Percentiles rank a stretch among this genome's conserved stretches.
Evolutionary conservation across 2,797 vertebrate genomes (phyloP).

Genomic region (Brotula barbata): DNA sequence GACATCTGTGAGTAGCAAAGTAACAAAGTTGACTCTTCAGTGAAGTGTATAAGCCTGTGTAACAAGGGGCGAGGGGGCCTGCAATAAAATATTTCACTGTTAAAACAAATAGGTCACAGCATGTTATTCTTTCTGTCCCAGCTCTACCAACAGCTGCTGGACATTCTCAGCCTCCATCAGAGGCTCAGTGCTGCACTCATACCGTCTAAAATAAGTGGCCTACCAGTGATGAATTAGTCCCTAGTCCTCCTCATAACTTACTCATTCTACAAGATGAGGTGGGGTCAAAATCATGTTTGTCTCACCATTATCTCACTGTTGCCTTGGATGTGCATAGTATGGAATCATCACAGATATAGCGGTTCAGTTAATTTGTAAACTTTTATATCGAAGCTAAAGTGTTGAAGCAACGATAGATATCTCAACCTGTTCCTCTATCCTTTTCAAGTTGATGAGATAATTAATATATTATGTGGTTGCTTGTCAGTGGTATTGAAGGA

Average conservation of each 20-base stretch:
- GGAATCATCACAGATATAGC: constrained; percentile 16
- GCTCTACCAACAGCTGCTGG: constrained; percentile 65
- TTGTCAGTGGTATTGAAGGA: too few species aligned
- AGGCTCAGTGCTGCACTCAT: constrained; percentile 48
- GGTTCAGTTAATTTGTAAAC: not conserved
- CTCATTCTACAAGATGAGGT: constrained; percentile 35
- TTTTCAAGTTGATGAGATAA: constrained; percentile 32
- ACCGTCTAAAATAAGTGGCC: constrained; percentile 59
- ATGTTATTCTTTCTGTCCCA: constrained; percentile 67
- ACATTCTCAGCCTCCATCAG: constrained; percentile 53
- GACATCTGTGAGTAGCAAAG: constrained; percentile 61
- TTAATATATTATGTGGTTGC: constrained; percentile 23
- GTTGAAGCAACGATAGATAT: too few species aligned
- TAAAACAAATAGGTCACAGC: constrained; percentile 69
- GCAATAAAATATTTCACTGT: constrained; percentile 67
- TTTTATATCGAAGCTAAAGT: constrained; percentile 3
- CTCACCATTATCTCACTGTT: constrained; percentile 28
- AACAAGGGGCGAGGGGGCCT: constrained; percentile 43
- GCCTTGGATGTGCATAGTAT: constrained; percentile 13
- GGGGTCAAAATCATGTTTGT: constrained; percentile 39
- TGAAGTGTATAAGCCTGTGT: constrained; percentile 51
- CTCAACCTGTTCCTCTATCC: constrained; percentile 13
- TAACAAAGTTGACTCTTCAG: constrained; percentile 39
- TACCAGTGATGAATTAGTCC: constrained; percentile 46
- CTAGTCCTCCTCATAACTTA: constrained; percentile 48